Percentiles rank a stretch among this genome's conserved stretches.
Evolutionary conservation across 2,888 invertebrate genomes (phyloP).

Genomic region (Aleiodes leptofemur): DNA sequence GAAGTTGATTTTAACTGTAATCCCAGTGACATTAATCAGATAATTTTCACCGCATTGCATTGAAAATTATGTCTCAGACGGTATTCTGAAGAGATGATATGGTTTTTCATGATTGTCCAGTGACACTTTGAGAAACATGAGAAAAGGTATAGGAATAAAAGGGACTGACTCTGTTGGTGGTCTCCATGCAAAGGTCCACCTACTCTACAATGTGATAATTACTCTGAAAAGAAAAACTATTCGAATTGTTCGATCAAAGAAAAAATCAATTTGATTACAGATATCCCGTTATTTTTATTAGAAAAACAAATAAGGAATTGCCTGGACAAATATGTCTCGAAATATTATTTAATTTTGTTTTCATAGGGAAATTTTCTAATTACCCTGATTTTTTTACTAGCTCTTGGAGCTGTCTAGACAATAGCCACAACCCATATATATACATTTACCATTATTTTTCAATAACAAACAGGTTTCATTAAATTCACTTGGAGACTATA

Average conservation of each 20-base stretch:
- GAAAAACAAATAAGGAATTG: too few relatives aligned
- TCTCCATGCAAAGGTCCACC: neutral
- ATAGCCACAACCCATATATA: too few relatives aligned
- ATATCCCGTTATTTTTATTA: too few relatives aligned
- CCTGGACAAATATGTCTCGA: too few relatives aligned
- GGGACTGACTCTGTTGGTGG: conserved; percentile 12
- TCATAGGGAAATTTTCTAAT: too few relatives aligned
- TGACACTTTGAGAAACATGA: conserved; percentile 5
- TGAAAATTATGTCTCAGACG: conserved; percentile 4
- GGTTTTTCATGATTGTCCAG: conserved; percentile 5
- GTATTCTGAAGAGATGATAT: neutral
- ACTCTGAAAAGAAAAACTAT: neutral
- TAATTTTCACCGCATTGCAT: neutral
- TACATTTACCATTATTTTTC: neutral
- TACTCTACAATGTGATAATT: neutral
- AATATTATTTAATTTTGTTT: too few relatives aligned
- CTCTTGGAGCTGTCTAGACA: too few relatives aligned
- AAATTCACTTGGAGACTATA: neutral
- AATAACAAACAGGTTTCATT: conserved; percentile 8
- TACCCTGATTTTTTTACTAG: too few relatives aligned
- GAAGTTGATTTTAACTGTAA: conserved; percentile 29
- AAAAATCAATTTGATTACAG: too few relatives aligned
- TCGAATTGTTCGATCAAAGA: neutral
- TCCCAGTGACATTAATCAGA: conserved; percentile 43
- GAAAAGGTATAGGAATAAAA: neutral